Evolutionary conservation across 2,797 vertebrate species (phyloP), one percentile per base, ranked within the genome.

Genomic region (Acanthopagrus latus): DNA sequence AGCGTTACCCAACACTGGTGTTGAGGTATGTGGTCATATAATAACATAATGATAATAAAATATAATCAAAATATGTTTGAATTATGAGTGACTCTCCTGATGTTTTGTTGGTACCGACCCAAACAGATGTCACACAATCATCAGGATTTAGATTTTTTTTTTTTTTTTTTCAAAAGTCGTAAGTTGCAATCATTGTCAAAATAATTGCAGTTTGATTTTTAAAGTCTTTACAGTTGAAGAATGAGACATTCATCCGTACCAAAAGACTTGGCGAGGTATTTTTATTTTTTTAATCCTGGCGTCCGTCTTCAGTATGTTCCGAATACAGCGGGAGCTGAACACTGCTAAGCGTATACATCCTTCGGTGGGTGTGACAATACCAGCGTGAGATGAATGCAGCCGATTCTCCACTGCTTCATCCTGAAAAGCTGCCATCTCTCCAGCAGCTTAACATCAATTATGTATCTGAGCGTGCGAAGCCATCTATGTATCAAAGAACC

Each of bases 391-490:
- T 62, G 25, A 27, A 64, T 71, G 38, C 3, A n/a, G 38, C 20
- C 60, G 48, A 29, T 60, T 21, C 68, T 63, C 29, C 54, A 3
- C 23, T 50, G 57, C 54, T 64, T 78, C 51, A 41, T 66, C 64
- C 52, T 25, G 14, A 21, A 5, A 25, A 60, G 23, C 46, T 46
- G 25, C 43, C 38, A 51, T 27, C 60, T 74, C 55, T 41, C 38
- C 41, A 54, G 5, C 65, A 52, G 54, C 60, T 66, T 51, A 54
- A 41, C 67, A 81, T 71, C 41, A 68, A 51, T 71, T 47, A 71
- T 80, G 20, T 59, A 72, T 75, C 58, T 43, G 17, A 0, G 2
- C 23, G 67, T 63, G 23, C 50, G 29, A 52, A 38, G 27, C 51
- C 51, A 57, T 57, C 23, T 16, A 27, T 29, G 43, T 23, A 46